phyloP scores from a whole-genome alignment of 2,113 vertebrate species.

The Empidonax alnorum region DNA sequence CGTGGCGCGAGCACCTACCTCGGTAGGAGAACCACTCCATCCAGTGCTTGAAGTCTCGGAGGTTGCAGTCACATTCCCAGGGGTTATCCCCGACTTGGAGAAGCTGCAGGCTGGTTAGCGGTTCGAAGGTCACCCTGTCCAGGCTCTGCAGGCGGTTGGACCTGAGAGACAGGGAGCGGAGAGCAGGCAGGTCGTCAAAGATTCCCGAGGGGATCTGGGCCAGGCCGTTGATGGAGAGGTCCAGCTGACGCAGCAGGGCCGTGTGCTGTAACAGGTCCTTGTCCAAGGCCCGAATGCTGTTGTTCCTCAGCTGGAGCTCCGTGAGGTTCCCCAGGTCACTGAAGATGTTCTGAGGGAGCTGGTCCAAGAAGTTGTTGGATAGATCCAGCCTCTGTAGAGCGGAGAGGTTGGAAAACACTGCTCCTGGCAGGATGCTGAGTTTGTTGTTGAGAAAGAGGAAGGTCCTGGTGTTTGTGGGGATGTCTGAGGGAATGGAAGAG shows the following conservation, averaged over 20 bases:
- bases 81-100: slow-evolving; percentile 94
- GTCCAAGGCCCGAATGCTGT: slow-evolving; percentile 92
- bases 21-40: slow-evolving; percentile 98
- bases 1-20: slow-evolving; percentile 72
- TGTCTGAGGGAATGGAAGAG: slow-evolving; percentile 83
- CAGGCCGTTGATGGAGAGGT: slow-evolving; percentile 93
- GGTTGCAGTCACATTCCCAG: slow-evolving; percentile 98
- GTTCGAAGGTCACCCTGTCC: slow-evolving; percentile 94
- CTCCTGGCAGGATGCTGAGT: slow-evolving; percentile 83
- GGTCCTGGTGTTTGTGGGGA: slow-evolving; percentile 85
- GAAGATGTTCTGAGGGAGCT: slow-evolving; percentile 89
- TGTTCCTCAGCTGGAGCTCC: slow-evolving; percentile 90
- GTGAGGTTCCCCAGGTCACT: slow-evolving; percentile 90
- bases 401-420: slow-evolving; percentile 90
- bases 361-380: slow-evolving; percentile 97
- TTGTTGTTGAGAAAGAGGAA: slow-evolving; percentile 95
- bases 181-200: slow-evolving; percentile 86
- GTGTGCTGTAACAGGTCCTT: slow-evolving; percentile 87
- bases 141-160: slow-evolving; percentile 92
- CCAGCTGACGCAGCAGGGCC: slow-evolving; percentile 84
- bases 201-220: slow-evolving; percentile 88
- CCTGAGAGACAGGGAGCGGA: slow-evolving; percentile 90
- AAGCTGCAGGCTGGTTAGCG: slow-evolving; percentile 87
- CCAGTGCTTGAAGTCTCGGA: slow-evolving; percentile 98
- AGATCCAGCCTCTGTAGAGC: slow-evolving; percentile 92